Evolutionary conservation across 1,140 invertebrate species (phyloP).

Genomic region (Lasioglossum albipes): DNA sequence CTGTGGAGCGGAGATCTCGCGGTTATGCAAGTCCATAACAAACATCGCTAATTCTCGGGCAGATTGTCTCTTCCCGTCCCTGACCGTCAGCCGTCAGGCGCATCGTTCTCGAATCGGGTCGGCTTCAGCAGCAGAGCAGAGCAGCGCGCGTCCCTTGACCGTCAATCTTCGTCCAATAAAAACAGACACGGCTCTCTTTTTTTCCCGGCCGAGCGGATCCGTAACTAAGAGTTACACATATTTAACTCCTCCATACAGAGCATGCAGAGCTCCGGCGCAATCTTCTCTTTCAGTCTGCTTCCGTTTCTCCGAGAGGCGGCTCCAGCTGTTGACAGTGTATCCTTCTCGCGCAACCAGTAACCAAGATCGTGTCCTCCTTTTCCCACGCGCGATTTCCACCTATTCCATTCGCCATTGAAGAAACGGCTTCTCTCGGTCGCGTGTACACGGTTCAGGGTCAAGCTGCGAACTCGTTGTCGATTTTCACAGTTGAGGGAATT

Average conservation of each 20-base stretch:
- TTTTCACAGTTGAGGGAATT: neutral
- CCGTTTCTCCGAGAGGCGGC: neutral
- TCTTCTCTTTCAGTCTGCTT: neutral
- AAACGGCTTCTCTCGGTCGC: neutral
- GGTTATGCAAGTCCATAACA: slow-evolving; percentile 40
- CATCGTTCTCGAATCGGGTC: too few relatives aligned
- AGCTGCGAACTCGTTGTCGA: neutral
- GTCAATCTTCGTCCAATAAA: slow-evolving; percentile 30
- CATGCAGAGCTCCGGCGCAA: neutral
- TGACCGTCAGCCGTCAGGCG: neutral
- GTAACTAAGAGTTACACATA: slow-evolving; percentile 28
- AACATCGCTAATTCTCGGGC: slow-evolving; percentile 46
- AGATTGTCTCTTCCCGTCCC: slow-evolving; percentile 3
- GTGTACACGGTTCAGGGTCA: slow-evolving; percentile 32
- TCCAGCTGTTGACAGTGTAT: neutral
- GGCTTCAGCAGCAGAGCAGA: too few relatives aligned
- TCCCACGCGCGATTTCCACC: neutral
- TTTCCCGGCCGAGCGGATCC: neutral
- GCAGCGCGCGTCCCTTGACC: neutral
- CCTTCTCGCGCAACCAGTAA: neutral
- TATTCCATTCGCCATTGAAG: neutral
- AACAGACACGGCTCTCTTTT: slow-evolving; percentile 1
- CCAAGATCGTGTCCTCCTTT: neutral
- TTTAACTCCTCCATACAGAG: slow-evolving; percentile 19
- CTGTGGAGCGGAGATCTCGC: neutral